A percentile compares a stretch with the other conserved stretches of the same genome.
Evolutionary conservation across 64 coral and sea anemone genomes (phyloP).

Genomic region (Orbicella faveolata): DNA sequence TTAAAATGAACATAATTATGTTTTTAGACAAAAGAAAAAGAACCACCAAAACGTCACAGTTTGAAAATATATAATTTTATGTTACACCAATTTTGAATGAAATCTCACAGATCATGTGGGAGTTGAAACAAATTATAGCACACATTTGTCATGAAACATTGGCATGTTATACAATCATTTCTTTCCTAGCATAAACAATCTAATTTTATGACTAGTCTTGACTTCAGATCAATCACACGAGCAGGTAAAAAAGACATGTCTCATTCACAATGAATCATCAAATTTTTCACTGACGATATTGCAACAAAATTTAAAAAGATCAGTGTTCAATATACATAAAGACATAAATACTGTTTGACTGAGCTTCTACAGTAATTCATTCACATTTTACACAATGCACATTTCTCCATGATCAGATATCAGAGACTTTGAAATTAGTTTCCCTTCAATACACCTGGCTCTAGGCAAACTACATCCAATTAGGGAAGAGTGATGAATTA

Average conservation of each 20-base stretch:
- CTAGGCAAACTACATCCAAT: background rate
- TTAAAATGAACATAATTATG: no score
- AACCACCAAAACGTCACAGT: background rate
- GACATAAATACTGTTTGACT: background rate
- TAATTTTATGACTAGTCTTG: background rate
- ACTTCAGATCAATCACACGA: background rate
- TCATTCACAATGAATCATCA: background rate
- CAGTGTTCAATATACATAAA: conserved; percentile 1
- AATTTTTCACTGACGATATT: background rate
- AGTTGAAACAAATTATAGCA: background rate
- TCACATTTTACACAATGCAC: background rate
- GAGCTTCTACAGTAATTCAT: background rate
- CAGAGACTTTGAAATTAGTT: background rate
- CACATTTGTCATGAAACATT: background rate
- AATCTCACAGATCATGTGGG: background rate
- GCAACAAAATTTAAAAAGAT: background rate
- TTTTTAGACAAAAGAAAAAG: no score
- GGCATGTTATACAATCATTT: background rate
- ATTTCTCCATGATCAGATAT: conserved; percentile 9
- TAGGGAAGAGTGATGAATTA: background rate
- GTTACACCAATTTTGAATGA: no score
- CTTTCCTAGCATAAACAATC: background rate
- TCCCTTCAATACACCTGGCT: background rate
- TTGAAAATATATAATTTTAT: background rate
- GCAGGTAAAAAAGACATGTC: background rate